phyloP scores from a whole-genome alignment of 2,113 vertebrate genomes.

The Tachysurus vachellii region DNA sequence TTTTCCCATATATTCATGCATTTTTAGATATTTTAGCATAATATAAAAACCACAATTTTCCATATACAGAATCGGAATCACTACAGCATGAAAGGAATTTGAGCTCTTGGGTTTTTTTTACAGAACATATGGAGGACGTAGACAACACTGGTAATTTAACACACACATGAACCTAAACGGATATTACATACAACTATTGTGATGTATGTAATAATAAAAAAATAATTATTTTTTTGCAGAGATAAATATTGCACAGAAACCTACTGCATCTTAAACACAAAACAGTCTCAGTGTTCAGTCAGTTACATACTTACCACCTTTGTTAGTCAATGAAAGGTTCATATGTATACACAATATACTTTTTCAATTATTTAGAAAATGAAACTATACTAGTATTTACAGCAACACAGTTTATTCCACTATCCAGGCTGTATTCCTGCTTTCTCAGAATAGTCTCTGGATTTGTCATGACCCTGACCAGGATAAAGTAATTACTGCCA shows the following conservation, averaged over 20 bases:
- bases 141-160: not conserved
- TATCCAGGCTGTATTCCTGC: not conserved
- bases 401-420: not conserved
- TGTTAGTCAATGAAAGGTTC: not conserved
- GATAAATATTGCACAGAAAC: not conserved
- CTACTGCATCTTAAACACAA: not conserved
- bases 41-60: not conserved
- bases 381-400: not conserved
- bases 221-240: not conserved
- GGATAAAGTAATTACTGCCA: slow-evolving; percentile 4
- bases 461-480: not conserved
- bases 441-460: not conserved
- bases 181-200: not conserved
- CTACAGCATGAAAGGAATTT: not conserved
- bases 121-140: no score
- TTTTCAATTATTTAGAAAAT: not conserved
- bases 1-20: not conserved
- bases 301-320: not conserved
- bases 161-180: not conserved
- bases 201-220: not conserved
- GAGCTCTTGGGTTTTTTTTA: slow-evolving; percentile 4
- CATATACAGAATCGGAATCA: not conserved
- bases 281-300: not conserved
- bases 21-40: slow-evolving; percentile 1
- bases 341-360: not conserved